Conservation (phyloP, 37 sponge, comb jelly and placozoan species). For the Spongia lamella region DNA sequence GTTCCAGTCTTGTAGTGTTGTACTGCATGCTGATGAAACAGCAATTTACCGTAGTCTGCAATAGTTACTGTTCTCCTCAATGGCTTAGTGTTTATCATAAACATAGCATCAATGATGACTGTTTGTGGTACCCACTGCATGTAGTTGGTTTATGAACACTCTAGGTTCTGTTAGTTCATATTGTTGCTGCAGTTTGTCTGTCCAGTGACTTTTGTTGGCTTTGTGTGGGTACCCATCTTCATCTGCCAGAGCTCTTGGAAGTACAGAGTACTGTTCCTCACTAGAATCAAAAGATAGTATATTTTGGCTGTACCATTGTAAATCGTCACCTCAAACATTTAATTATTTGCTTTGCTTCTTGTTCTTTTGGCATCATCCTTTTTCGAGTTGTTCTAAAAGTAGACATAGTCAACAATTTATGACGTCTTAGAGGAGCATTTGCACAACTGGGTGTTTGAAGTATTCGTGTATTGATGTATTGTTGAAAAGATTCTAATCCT, state of each 20-base stretch:
- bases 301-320: too few relatives aligned
- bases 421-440: not conserved
- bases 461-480: not conserved
- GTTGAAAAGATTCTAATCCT: not conserved
- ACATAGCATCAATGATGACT: slow-evolving; percentile 38
- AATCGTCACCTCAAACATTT: too few relatives aligned
- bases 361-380: too few relatives aligned
- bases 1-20: slow-evolving; percentile 12
- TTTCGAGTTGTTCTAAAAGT: not conserved
- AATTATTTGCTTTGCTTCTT: too few relatives aligned
- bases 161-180: not conserved
- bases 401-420: not conserved
- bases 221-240: slow-evolving; percentile 22
- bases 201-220: slow-evolving; percentile 9
- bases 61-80: slow-evolving; percentile 3
- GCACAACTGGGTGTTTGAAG: slow-evolving; percentile 1
- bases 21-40: not conserved
- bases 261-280: slow-evolving; percentile 4
- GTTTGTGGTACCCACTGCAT: slow-evolving; percentile 13
- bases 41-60: slow-evolving; percentile 17
- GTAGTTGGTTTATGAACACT: not conserved
- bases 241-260: slow-evolving; percentile 19
- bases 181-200: not conserved
- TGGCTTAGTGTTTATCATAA: slow-evolving; percentile 39
- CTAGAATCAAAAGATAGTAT: too few relatives aligned